These are phyloP conservation scores for Bubalus kerabau DNA, from an alignment of 2,113 vertebrate species.

Conservation along the genomic window DNA sequence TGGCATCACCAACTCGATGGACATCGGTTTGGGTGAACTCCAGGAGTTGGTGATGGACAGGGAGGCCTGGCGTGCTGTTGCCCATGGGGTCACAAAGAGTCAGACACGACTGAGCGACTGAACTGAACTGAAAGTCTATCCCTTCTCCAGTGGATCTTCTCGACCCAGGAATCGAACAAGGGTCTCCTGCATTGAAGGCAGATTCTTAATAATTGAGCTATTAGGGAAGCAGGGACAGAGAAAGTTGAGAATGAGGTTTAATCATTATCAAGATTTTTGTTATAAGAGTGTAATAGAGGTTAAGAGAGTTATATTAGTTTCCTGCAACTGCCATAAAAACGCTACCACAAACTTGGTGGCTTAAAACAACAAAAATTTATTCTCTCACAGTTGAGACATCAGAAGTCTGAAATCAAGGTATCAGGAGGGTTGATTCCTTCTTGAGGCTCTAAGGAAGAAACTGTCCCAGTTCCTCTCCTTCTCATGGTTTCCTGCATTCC, in stretches of 20 bases:
- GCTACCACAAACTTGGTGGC: background rate
- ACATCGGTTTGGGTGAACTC: background rate
- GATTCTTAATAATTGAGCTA: background rate
- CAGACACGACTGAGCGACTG: rapidly evolving
- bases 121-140: background rate
- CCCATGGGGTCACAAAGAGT: background rate
- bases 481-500: background rate
- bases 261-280: background rate
- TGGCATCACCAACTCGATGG: background rate
- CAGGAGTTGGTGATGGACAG: background rate
- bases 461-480: background rate
- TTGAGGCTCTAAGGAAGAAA: background rate
- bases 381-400: background rate
- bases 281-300: background rate
- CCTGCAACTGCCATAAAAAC: background rate
- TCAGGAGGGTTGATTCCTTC: background rate
- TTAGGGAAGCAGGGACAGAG: background rate
- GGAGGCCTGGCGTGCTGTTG: background rate
- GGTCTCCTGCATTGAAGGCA: background rate
- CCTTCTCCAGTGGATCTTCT: background rate
- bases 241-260: background rate
- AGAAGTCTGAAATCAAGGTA: background rate
- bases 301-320: background rate
- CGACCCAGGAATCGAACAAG: rapidly evolving
- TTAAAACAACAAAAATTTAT: background rate